Evolutionary conservation across 2,113 vertebrate genomes (phyloP).

Genomic region (Alligator sinensis): DNA sequence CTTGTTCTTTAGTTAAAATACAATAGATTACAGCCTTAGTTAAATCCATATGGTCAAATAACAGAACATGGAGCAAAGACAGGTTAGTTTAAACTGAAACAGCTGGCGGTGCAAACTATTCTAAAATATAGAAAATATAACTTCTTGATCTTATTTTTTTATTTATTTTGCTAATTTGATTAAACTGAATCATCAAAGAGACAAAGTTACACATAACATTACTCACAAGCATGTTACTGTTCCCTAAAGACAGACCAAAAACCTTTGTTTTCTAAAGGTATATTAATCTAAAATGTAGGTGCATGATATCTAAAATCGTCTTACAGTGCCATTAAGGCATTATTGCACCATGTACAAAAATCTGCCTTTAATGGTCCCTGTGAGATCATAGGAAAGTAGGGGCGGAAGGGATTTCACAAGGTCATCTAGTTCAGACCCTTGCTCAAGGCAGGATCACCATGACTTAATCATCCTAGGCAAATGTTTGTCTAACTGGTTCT

Average conservation of each 20-base stretch:
- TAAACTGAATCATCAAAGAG: not conserved
- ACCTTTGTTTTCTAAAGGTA: not conserved
- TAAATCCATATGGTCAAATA: conserved; percentile 40
- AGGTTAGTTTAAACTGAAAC: conserved; percentile 22
- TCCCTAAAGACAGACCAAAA: not conserved
- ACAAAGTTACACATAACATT: not conserved
- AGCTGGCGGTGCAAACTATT: not conserved
- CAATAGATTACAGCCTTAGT: conserved; percentile 13
- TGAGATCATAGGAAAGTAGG: not conserved
- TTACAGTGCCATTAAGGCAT: not conserved
- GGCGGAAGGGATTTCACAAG: too few species aligned
- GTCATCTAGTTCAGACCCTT: too few species aligned
- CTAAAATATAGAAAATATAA: not conserved
- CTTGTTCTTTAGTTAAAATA: conserved; percentile 46
- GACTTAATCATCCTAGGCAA: too few species aligned
- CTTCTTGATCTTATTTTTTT: not conserved
- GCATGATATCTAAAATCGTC: not conserved
- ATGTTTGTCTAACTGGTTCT: too few species aligned
- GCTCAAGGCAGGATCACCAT: too few species aligned
- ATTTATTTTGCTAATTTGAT: not conserved
- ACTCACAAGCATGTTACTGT: not conserved
- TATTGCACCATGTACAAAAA: not conserved
- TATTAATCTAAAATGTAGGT: not conserved
- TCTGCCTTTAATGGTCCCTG: not conserved
- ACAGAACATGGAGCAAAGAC: not conserved